These are phyloP conservation scores for Psophia crepitans DNA, from an alignment of 2,113 vertebrate genomes.

Conservation along the genomic window DNA sequence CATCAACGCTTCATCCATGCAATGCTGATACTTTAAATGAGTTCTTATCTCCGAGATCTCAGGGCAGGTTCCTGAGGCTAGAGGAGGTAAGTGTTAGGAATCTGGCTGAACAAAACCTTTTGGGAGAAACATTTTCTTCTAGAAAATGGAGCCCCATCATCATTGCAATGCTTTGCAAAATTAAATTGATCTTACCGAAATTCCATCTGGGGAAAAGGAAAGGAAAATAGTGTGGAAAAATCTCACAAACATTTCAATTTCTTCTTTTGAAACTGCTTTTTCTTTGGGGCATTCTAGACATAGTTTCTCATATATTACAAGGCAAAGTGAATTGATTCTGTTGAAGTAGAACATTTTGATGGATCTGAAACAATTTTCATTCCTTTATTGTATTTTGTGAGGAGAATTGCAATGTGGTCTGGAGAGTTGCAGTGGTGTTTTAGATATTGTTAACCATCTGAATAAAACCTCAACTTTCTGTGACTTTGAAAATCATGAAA, in stretches of 20 bases:
- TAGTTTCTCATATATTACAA: neutral
- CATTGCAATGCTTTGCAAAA: neutral
- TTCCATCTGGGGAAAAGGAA: neutral
- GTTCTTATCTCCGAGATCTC: neutral
- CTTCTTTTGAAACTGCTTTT: conserved; percentile 13
- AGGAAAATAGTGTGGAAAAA: neutral
- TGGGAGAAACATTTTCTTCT: neutral
- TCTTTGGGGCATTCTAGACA: conserved; percentile 29
- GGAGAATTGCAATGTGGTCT: neutral
- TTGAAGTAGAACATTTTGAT: conserved; percentile 28
- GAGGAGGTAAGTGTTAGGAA: neutral
- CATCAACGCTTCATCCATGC: neutral
- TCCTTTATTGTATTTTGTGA: conserved; percentile 6
- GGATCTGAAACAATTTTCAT: conserved; percentile 34
- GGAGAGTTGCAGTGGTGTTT: neutral
- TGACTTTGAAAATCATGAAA: neutral
- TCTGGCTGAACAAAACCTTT: neutral
- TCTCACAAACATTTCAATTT: neutral
- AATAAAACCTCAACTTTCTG: neutral
- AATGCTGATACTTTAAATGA: neutral
- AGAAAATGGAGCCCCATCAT: neutral
- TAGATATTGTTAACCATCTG: neutral
- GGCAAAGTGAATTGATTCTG: neutral
- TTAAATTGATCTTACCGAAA: neutral
- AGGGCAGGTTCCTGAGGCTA: neutral